Percentiles rank a stretch among this genome's conserved stretches.
phyloP scores from a whole-genome alignment of 2,797 vertebrate species.

The Lagorchestes hirsutus region DNA sequence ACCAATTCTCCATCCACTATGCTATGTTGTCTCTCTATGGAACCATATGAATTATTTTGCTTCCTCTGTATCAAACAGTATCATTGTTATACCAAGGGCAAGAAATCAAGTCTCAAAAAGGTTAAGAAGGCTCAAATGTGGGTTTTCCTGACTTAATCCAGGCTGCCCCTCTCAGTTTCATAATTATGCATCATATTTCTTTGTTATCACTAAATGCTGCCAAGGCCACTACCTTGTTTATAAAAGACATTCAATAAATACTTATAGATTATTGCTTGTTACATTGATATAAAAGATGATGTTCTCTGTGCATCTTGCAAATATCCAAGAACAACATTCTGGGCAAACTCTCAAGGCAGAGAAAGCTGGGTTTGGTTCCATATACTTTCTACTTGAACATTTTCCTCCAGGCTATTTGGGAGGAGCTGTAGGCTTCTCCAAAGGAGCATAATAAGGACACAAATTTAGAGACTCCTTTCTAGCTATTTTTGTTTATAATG shows the following conservation, averaged over 20 bases:
- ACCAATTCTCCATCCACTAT: neutral
- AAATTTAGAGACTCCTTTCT: conserved; percentile 13
- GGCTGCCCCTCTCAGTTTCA: neutral
- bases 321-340: neutral
- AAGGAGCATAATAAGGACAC: neutral
- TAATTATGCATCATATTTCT: neutral
- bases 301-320: neutral
- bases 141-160: neutral
- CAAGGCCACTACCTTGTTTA: neutral
- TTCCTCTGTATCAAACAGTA: neutral
- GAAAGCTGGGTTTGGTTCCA: neutral
- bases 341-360: neutral
- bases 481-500: neutral
- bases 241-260: neutral
- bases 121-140: neutral
- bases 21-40: neutral
- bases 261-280: neutral
- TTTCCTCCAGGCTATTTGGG: neutral
- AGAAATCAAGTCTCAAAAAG: neutral
- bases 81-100: neutral
- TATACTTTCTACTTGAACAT: neutral
- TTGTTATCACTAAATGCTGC: neutral
- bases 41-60: neutral
- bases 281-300: neutral
- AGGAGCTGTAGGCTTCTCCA: neutral